phyloP scores from a whole-genome alignment of 2,797 vertebrate species.

The Ceryle rudis region DNA sequence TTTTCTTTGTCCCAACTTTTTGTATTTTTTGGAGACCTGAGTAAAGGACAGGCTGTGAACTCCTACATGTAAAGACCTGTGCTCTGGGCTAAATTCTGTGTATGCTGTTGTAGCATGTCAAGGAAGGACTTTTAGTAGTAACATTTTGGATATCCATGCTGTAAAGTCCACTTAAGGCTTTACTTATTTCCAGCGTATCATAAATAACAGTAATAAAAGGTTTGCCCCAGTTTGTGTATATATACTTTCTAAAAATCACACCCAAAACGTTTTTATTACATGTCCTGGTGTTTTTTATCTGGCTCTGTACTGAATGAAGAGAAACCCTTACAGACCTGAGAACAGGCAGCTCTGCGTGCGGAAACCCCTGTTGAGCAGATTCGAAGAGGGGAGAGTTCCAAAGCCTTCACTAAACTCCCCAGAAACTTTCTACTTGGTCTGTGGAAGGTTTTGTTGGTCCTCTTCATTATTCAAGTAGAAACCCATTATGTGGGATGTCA shows the following conservation, averaged over 20 bases:
- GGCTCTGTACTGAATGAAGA: neutral
- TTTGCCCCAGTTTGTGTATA: neutral
- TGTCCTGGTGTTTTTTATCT: neutral
- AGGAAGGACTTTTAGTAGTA: neutral
- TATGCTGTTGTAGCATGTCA: neutral
- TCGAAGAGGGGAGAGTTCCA: neutral
- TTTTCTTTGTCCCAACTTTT: neutral
- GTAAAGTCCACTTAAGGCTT: neutral
- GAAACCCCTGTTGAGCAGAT: neutral
- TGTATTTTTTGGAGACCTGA: neutral
- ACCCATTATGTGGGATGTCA: neutral
- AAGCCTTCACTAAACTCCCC: neutral
- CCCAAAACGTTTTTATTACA: neutral
- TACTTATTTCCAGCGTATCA: neutral
- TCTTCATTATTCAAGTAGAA: neutral
- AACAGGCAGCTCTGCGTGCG: neutral
- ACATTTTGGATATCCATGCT: neutral
- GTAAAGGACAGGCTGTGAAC: neutral
- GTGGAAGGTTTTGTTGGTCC: neutral
- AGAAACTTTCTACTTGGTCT: neutral
- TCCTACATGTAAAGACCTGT: neutral
- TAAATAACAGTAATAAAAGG: neutral
- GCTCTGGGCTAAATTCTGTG: neutral
- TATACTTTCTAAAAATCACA: neutral
- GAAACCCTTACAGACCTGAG: neutral